Evolutionary conservation across 2,113 vertebrate genomes (phyloP).

Genomic region (Osmerus mordax): DNA sequence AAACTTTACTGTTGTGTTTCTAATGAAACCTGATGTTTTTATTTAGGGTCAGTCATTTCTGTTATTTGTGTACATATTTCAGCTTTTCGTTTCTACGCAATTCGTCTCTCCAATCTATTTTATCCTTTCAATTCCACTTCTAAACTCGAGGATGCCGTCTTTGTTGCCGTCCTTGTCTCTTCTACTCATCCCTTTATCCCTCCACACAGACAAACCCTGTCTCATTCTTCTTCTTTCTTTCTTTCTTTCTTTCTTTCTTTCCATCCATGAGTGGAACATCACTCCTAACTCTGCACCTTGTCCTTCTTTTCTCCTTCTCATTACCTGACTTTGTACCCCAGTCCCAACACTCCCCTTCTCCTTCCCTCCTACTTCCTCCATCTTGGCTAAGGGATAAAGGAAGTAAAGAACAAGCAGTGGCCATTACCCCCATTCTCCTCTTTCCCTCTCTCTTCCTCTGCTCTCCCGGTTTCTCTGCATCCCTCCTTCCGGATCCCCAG

Average conservation of each 20-base stretch:
- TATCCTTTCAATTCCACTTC: too few species aligned
- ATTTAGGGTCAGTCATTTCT: background rate
- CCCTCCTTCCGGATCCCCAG: conserved; percentile 50
- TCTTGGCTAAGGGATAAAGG: conserved; percentile 36
- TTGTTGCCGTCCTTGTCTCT: background rate
- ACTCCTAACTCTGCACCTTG: conserved; percentile 19
- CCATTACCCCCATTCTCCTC: conserved; percentile 51
- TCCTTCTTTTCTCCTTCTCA: conserved; percentile 14
- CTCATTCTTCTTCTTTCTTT: conserved; percentile 2
- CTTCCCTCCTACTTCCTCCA: background rate
- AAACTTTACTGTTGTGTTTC: conserved; percentile 23
- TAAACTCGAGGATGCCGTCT: background rate
- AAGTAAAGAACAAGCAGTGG: conserved; percentile 53
- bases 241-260: conserved; percentile 14
- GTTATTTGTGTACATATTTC: conserved; percentile 7
- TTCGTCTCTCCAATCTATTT: conserved; percentile 11
- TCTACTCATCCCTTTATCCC: background rate
- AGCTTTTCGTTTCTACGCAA: too few species aligned
- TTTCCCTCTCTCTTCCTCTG: conserved; percentile 64
- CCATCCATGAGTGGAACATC: conserved; percentile 39
- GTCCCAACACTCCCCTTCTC: conserved; percentile 25
- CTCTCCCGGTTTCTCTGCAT: conserved; percentile 35
- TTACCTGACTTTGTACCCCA: conserved; percentile 15
- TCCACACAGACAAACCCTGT: background rate
- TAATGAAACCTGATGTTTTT: conserved; percentile 32